Evolutionary conservation across 1,140 invertebrate species (phyloP).

Genomic region (Antheraea pernyi): DNA sequence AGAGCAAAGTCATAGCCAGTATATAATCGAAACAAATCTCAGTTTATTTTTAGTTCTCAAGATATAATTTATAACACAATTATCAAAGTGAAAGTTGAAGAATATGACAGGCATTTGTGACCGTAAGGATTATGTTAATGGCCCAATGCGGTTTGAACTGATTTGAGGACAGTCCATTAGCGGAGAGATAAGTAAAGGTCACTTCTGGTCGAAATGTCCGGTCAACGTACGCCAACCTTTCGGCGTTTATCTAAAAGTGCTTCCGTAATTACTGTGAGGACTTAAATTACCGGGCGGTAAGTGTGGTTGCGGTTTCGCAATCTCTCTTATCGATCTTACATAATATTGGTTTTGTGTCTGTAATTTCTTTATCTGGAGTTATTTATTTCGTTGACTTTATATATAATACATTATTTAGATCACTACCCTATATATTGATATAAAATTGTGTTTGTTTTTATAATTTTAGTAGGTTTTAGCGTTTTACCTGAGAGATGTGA

Average conservation of each 20-base stretch:
- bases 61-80: not conserved
- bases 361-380: not conserved
- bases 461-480: too few species aligned
- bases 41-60: too few species aligned
- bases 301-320: slow-evolving; percentile 9
- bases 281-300: slow-evolving; percentile 6
- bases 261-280: slow-evolving; percentile 29
- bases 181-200: slow-evolving; percentile 52
- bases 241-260: slow-evolving; percentile 35
- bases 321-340: not conserved
- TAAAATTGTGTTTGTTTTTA: too few species aligned
- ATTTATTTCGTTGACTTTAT: not conserved
- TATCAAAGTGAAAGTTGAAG: not conserved
- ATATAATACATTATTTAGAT: not conserved
- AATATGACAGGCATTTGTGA: not conserved
- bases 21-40: too few species aligned
- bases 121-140: slow-evolving; percentile 37
- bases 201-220: slow-evolving; percentile 27
- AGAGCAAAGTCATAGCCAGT: too few species aligned
- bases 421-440: too few species aligned
- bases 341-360: not conserved
- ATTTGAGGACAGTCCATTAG: slow-evolving; percentile 34
- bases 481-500: too few species aligned
- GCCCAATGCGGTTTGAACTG: slow-evolving; percentile 23
- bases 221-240: slow-evolving; percentile 19